phyloP scores from a whole-genome alignment of 23 tunicate species.

The Botrylloides violaceus region DNA sequence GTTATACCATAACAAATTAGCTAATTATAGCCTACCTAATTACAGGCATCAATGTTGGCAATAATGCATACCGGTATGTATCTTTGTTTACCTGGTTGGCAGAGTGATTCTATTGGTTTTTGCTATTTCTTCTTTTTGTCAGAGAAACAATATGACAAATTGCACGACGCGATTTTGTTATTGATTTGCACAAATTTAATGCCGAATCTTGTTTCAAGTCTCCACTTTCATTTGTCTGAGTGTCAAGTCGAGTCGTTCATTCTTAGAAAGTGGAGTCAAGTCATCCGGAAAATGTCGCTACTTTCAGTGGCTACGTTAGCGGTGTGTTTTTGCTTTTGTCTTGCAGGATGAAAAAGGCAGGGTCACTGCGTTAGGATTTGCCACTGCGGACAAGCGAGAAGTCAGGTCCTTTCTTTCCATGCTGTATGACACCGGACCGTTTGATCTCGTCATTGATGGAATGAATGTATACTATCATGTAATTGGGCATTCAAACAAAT shows the following conservation, averaged over 20 bases:
- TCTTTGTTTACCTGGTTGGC: too few species aligned
- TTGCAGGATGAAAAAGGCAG: background rate
- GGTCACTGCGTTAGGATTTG: background rate
- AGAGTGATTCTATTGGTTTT: too few species aligned
- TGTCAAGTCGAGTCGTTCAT: too few species aligned
- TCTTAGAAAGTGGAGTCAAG: background rate
- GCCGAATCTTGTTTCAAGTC: too few species aligned
- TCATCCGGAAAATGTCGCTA: background rate
- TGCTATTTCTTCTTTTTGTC: background rate
- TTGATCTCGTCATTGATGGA: slow-evolving; percentile 5
- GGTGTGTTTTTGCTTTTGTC: background rate
- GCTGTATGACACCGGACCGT: slow-evolving; percentile 7
- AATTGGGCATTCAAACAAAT: background rate
- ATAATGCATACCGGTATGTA: too few species aligned
- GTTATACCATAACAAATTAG: too few species aligned
- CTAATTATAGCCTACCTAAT: too few species aligned
- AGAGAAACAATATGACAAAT: too few species aligned
- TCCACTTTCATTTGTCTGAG: too few species aligned
- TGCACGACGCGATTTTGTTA: too few species aligned
- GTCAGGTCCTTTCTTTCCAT: slow-evolving; percentile 3
- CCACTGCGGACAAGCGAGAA: background rate
- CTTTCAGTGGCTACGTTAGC: background rate
- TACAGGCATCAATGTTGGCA: too few species aligned
- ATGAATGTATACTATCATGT: background rate
- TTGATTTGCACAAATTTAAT: too few species aligned